Evolutionary conservation across 1,140 invertebrate genomes (phyloP), one percentile per base, ranked within the genome.

Genomic region (Trinorchestia longiramus): DNA sequence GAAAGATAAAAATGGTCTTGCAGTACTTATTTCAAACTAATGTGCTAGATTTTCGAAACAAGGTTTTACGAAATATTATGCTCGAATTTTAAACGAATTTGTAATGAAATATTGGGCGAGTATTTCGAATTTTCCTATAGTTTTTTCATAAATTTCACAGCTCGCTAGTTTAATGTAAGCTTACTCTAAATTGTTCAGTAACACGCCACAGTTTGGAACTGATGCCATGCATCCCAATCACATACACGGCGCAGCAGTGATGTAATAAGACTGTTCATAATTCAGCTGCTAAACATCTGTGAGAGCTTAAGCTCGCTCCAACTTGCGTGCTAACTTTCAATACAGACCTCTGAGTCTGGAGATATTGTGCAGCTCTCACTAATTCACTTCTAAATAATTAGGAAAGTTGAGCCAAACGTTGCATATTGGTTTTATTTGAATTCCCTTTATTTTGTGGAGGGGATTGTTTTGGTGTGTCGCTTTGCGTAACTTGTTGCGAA

Each of bases 371-470:
- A 77, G 62, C 28, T 77, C 62, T 11, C 62, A 36, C 15, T 77
- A 77, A 77, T 77, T 77, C 62, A 77, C 62, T 77, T 77, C 62
- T 77, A 77, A 77, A 77, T 77, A 77, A 77, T 77, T 77, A 77
- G 15, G 62, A 77, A 77, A 77, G 62, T 77, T 77, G 62, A 77
- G 62, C 28, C 11, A 77, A 77, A 77, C 62, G 62, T 15, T 23
- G 62, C 62, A 36, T 19, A 77, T 77, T 77, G 28, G 62, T 77
- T 77, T 77, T 77, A 28, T 77, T 77, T 77, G 62, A 11, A 36
- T 77, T 77, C 1, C 1, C 15, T 77, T 77, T 28, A 36, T 77
- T 77, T 77, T 77, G 15, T 77, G 62, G 62, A 11, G 62, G 15
- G 15, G 62, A 77, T 15, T 77, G 62, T 36, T 77, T 11, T 23